Evolutionary conservation across 2,888 invertebrate species (phyloP).

Genomic region (Noctua janthe): DNA sequence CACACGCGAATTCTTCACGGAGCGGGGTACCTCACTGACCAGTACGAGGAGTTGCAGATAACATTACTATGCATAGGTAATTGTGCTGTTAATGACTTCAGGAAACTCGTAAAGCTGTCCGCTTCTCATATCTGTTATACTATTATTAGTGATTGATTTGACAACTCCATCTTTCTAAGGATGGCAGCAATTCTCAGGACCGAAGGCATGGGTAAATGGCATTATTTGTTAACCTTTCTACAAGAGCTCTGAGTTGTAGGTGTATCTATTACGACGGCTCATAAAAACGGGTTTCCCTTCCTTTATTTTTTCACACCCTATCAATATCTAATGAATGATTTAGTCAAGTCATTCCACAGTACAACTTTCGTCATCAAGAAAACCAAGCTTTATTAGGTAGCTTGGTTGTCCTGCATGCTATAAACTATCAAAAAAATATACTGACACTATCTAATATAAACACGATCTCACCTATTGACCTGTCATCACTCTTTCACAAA

Average conservation of each 20-base stretch:
- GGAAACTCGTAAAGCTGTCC: slow-evolving; percentile 3
- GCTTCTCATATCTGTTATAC: neutral
- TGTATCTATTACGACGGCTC: neutral
- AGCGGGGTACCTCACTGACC: slow-evolving; percentile 51
- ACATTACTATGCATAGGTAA: slow-evolving; percentile 4
- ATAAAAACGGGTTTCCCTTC: neutral
- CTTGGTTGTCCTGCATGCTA: neutral
- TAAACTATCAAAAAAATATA: neutral
- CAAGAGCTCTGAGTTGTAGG: neutral
- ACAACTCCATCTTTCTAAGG: neutral
- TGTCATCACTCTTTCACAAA: neutral
- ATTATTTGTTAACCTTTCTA: neutral
- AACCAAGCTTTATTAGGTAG: neutral
- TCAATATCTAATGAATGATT: neutral
- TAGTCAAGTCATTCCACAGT: neutral
- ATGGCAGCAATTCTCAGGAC: neutral
- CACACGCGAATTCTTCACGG: slow-evolving; percentile 59
- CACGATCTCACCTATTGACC: neutral
- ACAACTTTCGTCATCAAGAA: neutral
- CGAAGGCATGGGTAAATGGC: no score
- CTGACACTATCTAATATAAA: neutral
- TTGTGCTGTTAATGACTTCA: slow-evolving; percentile 4
- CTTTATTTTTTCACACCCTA: no score
- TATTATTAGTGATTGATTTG: slow-evolving; percentile 4
- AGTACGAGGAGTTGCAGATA: slow-evolving; percentile 18